Evolutionary conservation across 2,888 invertebrate species (phyloP), one percentile per base, ranked within the genome.

Genomic region (Punctoribates punctum): DNA sequence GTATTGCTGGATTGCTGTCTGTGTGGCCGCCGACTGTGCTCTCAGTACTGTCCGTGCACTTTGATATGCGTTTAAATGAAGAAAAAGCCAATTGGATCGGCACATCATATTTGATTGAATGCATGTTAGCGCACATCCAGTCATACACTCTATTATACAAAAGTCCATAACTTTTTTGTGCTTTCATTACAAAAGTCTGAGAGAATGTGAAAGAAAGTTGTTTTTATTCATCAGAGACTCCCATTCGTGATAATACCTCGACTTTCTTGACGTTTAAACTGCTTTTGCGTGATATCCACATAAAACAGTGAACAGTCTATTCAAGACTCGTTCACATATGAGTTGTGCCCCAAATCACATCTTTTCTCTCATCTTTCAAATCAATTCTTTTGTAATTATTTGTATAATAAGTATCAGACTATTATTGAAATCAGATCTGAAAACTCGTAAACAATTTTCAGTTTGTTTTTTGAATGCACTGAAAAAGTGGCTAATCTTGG

Each of bases 181-280:
- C 51, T 51, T 20, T 51, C n/a, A n/a, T 51, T 51, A 51, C 20
- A n/a, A 34, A 34, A 34, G 34, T 34, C 34, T 34, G 34, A 20
- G 17, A 51, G 17, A 51, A 20, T 20, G 20, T 51, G 17, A 51
- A n/a, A 51, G 51, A 51, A 51, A 51, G 51, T 51, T 51, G 51
- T 51, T 51, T 51, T 51, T 51, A 51, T 51, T 51, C 51, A 51
- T 20, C 20, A 17, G 17, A 51, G 51, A 51, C 51, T 51, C 51
- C 51, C 51, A 51, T 51, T 51, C 51, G 51, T 51, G 51, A 51
- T 51, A 17, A 51, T 20, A 51, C 51, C 20, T 51, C 51, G 51
- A 51, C 51, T 51, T 51, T n/a, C n/a, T 51, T 51, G 51, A 51
- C 51, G 51, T 51, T 20, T 51, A 51, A 51, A 51, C 51, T 51